A percentile compares a stretch with the other conserved stretches of the same genome.
These are phyloP conservation scores for Terebella lapidaria DNA, from an alignment of 2,888 invertebrate species.

Conservation along the genomic window DNA sequence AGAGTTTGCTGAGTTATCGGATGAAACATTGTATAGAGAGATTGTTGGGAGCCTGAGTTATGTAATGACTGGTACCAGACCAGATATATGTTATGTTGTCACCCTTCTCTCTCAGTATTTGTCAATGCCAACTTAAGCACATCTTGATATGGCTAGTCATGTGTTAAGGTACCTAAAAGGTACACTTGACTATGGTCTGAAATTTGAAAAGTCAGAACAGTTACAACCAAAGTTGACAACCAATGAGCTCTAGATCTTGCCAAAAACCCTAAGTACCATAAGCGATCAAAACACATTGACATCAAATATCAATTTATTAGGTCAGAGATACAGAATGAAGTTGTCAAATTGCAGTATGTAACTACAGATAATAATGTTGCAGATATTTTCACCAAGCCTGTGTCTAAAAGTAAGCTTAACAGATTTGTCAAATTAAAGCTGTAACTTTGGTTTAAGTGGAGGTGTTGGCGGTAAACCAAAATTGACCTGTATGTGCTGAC, in stretches of 20 bases:
- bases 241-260: too few relatives aligned
- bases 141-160: conserved; percentile 1
- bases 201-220: background rate
- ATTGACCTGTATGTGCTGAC: too few relatives aligned
- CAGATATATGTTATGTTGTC: background rate
- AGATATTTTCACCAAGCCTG: too few relatives aligned
- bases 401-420: too few relatives aligned
- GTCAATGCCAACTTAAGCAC: background rate
- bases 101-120: background rate
- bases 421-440: too few relatives aligned
- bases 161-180: background rate
- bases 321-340: background rate
- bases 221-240: too few relatives aligned
- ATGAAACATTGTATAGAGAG: conserved; percentile 1
- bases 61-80: conserved; percentile 3
- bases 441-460: too few relatives aligned
- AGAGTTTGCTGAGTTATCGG: background rate
- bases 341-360: background rate
- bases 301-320: background rate
- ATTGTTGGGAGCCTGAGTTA: conserved; percentile 4
- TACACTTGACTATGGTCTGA: conserved; percentile 1
- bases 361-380: background rate
- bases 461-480: too few relatives aligned
- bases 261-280: background rate
- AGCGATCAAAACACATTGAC: background rate